phyloP scores from a whole-genome alignment of 1,140 invertebrate species.

The Polypedilum pembai region DNA sequence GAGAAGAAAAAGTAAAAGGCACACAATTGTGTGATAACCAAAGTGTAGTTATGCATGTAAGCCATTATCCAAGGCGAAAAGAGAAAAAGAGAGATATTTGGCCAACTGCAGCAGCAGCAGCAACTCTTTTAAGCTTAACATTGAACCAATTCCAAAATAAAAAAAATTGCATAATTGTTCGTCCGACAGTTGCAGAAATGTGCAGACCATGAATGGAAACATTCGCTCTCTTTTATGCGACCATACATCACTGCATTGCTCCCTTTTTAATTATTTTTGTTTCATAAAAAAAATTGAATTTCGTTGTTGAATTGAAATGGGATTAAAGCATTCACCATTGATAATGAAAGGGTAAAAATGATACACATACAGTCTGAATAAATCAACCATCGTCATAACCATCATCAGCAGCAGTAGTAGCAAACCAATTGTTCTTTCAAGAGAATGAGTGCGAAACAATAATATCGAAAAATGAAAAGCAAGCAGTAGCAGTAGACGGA shows the following conservation, averaged over 20 bases:
- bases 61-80: constrained; percentile 9
- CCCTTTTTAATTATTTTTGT: too few species aligned
- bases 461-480: constrained; percentile 8
- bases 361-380: neutral
- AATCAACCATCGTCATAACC: neutral
- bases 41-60: neutral
- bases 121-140: neutral
- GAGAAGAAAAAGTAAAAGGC: neutral
- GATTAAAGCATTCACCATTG: neutral
- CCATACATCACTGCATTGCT: neutral
- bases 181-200: neutral
- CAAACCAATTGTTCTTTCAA: neutral
- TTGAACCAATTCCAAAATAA: constrained; percentile 6
- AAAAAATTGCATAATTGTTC: constrained; percentile 1
- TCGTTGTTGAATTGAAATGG: neutral
- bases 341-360: neutral
- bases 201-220: neutral
- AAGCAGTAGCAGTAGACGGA: constrained; percentile 9
- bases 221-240: neutral
- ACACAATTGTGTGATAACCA: neutral
- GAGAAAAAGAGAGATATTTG: neutral
- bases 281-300: too few species aligned
- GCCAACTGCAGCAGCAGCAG: neutral
- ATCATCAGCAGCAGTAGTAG: too few species aligned
- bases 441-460: too few species aligned